phyloP scores from a whole-genome alignment of 2,113 vertebrate genomes.

The Megaptera novaeangliae region DNA sequence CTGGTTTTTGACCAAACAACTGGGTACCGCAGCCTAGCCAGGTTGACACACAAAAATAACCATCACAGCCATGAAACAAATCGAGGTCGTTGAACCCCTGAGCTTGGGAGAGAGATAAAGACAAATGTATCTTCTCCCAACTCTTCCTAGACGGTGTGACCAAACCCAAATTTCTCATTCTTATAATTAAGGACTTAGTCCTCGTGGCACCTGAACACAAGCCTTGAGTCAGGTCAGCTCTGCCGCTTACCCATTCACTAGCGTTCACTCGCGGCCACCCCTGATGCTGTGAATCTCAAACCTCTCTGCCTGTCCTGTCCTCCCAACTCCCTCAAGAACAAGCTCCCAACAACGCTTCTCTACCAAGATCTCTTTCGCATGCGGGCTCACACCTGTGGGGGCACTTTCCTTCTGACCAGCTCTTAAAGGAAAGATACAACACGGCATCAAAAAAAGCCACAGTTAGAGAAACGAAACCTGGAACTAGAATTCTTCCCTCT shows the following conservation, averaged over 20 bases:
- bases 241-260: background rate
- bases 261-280: accelerated
- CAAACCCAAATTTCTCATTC: background rate
- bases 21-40: background rate
- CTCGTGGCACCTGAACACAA: background rate
- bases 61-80: background rate
- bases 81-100: background rate
- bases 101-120: background rate
- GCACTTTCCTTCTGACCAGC: background rate
- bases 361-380: background rate
- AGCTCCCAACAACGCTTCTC: background rate
- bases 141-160: background rate
- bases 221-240: background rate
- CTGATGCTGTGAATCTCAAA: background rate
- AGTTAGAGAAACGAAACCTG: background rate
- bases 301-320: background rate
- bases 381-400: background rate
- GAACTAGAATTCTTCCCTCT: background rate
- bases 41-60: background rate
- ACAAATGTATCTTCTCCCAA: background rate
- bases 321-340: background rate
- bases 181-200: background rate
- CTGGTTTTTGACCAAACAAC: background rate
- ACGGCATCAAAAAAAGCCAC: background rate
- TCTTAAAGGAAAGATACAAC: background rate